Base-by-base conservation (phyloP, 2,113 vertebrate genomes). In the Smithornis capensis region DNA sequence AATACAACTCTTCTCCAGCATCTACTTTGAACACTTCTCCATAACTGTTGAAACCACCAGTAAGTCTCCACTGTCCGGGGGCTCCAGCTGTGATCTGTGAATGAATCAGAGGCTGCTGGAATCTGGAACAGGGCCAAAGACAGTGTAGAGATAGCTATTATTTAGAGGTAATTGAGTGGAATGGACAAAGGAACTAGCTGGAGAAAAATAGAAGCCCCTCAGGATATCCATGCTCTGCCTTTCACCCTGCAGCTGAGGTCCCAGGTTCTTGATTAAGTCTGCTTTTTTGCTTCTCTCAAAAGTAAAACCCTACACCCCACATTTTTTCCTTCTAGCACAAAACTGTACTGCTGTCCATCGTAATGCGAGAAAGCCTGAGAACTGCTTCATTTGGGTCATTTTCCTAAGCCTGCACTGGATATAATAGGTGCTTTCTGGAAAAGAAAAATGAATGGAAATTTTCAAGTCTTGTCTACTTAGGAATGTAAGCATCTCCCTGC, bases 161-260 rank as follows among this genome's bases (percentile, higher is more conserved):
- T 86, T 88, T 87, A 93, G 82, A 94, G 76, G 78, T 94, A 95
- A 96, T 83, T 88, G 93, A 88, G 81, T 90, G 77, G 77, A 96
- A 96, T 92, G 73, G 83, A 69, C 37, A 77, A 92, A 89, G 60
- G 77, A 90, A 88, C 70, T 90, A 88, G 78, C 76, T 49, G 71
- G 67, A 88, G 67, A 42, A 93, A 92, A 96, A 70, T n/a, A 81
- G 83, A 85, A 80, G 44, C 59, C 70, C 47, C 86, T 85, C 18
- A 79, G 95, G 81, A 63, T 83, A 86, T 44, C 59, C 67, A 52
- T 3, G 0, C 55, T 93, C 80, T 87, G 74, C 65, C 55, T 90
- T 89, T 84, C 52, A 35, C 56, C 65, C 45, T 5, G 42, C 79
- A 85, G 82, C 75, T 94, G 87, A 88, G 87, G 55, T 83, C 52